phyloP scores from a whole-genome alignment of 2,113 vertebrate species.

The Cygnus atratus region DNA sequence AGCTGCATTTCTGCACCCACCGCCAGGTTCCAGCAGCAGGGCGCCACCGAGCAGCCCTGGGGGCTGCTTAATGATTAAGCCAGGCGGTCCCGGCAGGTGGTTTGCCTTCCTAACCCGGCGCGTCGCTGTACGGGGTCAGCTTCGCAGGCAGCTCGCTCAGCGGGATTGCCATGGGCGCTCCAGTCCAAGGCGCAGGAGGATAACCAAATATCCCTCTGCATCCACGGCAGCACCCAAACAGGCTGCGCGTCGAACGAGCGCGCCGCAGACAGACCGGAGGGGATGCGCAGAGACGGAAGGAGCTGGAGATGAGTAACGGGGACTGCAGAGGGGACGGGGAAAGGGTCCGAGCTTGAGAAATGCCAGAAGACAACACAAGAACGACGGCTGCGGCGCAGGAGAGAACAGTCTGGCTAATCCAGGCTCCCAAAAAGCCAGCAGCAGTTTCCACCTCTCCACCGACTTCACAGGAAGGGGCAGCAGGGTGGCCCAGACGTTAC shows the following conservation, averaged over 20 bases:
- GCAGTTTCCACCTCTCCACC: neutral
- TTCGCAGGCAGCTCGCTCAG: neutral
- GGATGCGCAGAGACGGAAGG: neutral
- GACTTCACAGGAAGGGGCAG: neutral
- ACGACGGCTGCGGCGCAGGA: neutral
- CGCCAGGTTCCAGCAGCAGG: neutral
- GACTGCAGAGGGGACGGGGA: neutral
- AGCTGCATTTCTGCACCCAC: neutral
- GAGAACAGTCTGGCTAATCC: neutral
- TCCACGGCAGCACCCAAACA: conserved; percentile 28
- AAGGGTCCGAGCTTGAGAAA: neutral
- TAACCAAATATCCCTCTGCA: neutral
- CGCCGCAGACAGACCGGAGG: neutral
- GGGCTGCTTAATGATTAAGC: conserved; percentile 34
- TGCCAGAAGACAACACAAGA: neutral
- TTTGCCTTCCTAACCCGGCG: neutral
- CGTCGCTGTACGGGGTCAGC: neutral
- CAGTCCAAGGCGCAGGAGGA: neutral
- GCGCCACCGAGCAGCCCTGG: neutral
- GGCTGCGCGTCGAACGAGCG: neutral
- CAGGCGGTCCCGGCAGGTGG: neutral
- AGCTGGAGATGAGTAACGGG: neutral
- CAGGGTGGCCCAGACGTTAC: neutral
- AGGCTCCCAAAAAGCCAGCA: neutral
- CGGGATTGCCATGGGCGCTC: neutral